These are phyloP conservation scores for Neodontobutis hainanensis DNA, from an alignment of 2,113 vertebrate genomes.

Conservation along the genomic window DNA sequence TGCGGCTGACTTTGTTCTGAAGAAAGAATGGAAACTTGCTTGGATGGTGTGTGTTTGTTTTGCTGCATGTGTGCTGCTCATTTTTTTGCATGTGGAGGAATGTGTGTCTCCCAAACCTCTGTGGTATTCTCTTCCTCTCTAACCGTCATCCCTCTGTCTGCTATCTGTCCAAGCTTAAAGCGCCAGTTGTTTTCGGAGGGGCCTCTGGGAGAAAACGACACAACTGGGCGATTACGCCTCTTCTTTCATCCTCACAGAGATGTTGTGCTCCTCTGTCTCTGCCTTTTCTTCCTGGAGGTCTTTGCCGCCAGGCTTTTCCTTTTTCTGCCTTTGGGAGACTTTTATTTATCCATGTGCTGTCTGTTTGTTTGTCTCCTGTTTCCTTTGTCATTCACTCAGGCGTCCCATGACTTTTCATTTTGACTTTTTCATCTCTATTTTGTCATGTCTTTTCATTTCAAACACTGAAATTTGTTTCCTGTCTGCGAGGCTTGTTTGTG, in stretches of 20 bases:
- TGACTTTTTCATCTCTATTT: slow-evolving; percentile 20
- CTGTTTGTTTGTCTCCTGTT: slow-evolving; percentile 24
- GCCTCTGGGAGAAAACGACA: slow-evolving; percentile 67
- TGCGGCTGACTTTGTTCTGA: slow-evolving; percentile 30
- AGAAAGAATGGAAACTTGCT: slow-evolving; percentile 22
- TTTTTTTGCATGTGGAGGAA: not conserved
- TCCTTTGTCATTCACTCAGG: slow-evolving; percentile 21
- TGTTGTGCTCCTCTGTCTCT: slow-evolving; percentile 57
- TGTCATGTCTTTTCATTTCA: slow-evolving; percentile 25
- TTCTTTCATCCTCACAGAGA: slow-evolving; percentile 69
- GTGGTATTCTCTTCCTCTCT: slow-evolving; percentile 59
- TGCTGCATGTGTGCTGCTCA: not conserved
- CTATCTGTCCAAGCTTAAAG: slow-evolving; percentile 75
- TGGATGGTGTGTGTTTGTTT: slow-evolving; percentile 3
- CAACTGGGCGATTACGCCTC: slow-evolving; percentile 67
- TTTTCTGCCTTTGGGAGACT: slow-evolving; percentile 48
- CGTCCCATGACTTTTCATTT: slow-evolving; percentile 28
- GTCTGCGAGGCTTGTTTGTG: slow-evolving; percentile 2
- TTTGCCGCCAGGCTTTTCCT: slow-evolving; percentile 55
- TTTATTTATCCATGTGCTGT: slow-evolving; percentile 50
- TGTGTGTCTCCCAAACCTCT: slow-evolving; percentile 37
- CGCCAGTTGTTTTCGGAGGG: slow-evolving; percentile 66
- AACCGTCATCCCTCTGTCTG: slow-evolving; percentile 68
- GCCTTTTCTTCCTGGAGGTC: slow-evolving; percentile 62
- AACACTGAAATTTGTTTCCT: slow-evolving; percentile 31